phyloP scores from a whole-genome alignment of 2,888 invertebrate species.

The Stegana nigrithorax region DNA sequence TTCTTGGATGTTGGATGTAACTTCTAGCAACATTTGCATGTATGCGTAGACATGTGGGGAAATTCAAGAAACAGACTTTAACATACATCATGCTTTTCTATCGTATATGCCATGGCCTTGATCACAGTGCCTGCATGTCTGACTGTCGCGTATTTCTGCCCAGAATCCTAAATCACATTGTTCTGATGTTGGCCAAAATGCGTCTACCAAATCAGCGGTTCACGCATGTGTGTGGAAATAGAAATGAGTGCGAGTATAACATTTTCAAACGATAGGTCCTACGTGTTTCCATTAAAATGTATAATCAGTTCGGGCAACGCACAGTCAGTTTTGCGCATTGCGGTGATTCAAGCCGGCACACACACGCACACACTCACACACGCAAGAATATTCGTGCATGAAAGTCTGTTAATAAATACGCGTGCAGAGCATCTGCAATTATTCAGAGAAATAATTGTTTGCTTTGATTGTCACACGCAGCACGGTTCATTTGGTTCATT shows the following conservation, averaged over 20 bases:
- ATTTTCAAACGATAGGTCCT: constrained; percentile 35
- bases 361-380: no score
- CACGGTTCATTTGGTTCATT: no score
- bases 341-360: no score
- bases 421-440: not conserved
- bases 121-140: no score
- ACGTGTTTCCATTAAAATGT: constrained; percentile 51
- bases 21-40: no score
- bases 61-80: no score
- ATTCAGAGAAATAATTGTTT: not conserved
- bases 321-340: constrained; percentile 1
- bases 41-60: no score
- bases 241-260: not conserved
- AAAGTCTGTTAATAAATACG: not conserved
- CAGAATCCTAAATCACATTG: not conserved
- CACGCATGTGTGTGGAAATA: not conserved
- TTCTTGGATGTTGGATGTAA: no score
- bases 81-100: no score
- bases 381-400: no score
- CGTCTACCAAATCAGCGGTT: not conserved
- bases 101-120: no score
- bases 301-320: constrained; percentile 28
- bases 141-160: no score
- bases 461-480: not conserved
- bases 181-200: not conserved